Percentiles rank a stretch among this genome's conserved stretches.
These are phyloP conservation scores for Caenorhabditis sp. DNA, from an alignment of 2,888 invertebrate species.

Conservation along the genomic window DNA sequence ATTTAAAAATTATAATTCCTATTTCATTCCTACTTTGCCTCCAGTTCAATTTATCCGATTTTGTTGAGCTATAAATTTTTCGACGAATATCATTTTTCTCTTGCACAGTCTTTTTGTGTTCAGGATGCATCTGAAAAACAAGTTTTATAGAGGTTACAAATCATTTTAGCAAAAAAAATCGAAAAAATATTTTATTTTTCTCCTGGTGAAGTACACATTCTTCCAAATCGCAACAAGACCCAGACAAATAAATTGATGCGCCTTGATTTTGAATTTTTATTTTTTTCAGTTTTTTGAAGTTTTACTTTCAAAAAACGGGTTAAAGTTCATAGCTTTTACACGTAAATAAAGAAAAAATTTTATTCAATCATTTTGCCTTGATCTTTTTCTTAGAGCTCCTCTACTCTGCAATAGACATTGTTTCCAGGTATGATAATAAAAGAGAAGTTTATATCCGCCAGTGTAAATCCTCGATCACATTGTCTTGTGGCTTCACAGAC, in stretches of 20 bases:
- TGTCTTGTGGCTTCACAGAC: slow-evolving; percentile 36
- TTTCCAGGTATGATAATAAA: slow-evolving; percentile 23
- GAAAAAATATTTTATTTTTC: neutral
- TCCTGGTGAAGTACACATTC: neutral
- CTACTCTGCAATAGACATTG: no score
- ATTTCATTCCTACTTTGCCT: slow-evolving; percentile 20
- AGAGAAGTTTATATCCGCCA: slow-evolving; percentile 39
- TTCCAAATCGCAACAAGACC: neutral
- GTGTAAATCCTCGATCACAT: slow-evolving; percentile 50
- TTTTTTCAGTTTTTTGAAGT: neutral
- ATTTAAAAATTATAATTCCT: neutral
- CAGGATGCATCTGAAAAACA: slow-evolving; percentile 21
- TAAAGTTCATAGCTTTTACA: no score
- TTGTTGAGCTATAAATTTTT: slow-evolving; percentile 39
- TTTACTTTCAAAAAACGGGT: neutral
- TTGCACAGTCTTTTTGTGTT: slow-evolving; percentile 32
- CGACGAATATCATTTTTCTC: slow-evolving; percentile 39
- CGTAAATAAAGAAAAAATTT: no score
- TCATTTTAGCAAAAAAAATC: neutral
- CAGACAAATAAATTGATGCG: neutral
- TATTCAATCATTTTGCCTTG: no score
- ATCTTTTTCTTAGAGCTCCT: no score
- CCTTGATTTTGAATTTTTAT: neutral
- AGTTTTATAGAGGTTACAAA: no score
- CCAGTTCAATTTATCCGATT: slow-evolving; percentile 33